phyloP scores from a whole-genome alignment of 64 coral and sea anemone species.

The Anthopleura sola region DNA sequence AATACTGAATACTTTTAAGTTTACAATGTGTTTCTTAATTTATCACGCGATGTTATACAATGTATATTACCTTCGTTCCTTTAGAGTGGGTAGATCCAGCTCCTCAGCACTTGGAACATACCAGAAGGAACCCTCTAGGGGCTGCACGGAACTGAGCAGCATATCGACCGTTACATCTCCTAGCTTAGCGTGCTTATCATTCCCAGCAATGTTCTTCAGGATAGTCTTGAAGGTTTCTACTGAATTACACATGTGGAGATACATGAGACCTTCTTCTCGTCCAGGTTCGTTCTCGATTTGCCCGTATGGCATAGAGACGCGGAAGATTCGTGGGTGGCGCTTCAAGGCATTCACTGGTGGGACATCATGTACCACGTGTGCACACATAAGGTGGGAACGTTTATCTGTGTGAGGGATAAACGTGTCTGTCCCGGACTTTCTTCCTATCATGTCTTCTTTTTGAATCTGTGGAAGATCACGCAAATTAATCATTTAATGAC shows the following conservation, averaged over 20 bases:
- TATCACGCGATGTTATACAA: too few relatives aligned
- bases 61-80: slow-evolving; percentile 47
- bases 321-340: slow-evolving; percentile 52
- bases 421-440: slow-evolving; percentile 44
- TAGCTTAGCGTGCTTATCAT: slow-evolving; percentile 31
- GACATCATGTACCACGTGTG: slow-evolving; percentile 49
- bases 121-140: slow-evolving; percentile 67
- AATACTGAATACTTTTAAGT: too few relatives aligned
- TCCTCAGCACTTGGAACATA: slow-evolving; percentile 85
- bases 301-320: slow-evolving; percentile 70
- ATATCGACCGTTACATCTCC: slow-evolving; percentile 66
- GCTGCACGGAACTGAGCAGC: slow-evolving; percentile 68
- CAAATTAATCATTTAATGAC: too few relatives aligned
- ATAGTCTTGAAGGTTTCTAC: slow-evolving; percentile 54
- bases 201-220: slow-evolving; percentile 60
- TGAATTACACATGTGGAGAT: slow-evolving; percentile 61
- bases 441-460: slow-evolving; percentile 59
- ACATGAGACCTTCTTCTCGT: slow-evolving; percentile 62
- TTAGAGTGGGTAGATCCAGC: slow-evolving; percentile 33
- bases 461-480: slow-evolving; percentile 28
- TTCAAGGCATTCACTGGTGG: slow-evolving; percentile 32
- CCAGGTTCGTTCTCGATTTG: slow-evolving; percentile 18
- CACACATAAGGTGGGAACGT: slow-evolving; percentile 44
- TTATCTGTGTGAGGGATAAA: slow-evolving; percentile 50
- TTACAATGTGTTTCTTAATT: too few relatives aligned